phyloP scores from a whole-genome alignment of 1,140 invertebrate genomes.

The Probaryconus sp. region DNA sequence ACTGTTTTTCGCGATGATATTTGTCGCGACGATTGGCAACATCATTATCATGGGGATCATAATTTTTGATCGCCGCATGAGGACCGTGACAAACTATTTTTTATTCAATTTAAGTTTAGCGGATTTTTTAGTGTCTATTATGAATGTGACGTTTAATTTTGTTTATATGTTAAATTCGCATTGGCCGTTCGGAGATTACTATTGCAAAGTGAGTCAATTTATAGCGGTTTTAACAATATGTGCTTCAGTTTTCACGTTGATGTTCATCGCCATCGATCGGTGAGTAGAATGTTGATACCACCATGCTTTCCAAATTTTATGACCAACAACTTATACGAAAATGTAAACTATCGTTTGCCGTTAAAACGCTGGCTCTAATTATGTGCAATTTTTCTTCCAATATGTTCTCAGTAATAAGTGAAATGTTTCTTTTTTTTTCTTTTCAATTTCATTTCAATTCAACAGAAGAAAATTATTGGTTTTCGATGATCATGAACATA shows the following conservation, averaged over 20 bases:
- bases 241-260: conserved; percentile 95
- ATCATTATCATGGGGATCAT: conserved; percentile 97
- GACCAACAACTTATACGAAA: too few relatives aligned
- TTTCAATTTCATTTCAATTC: too few relatives aligned
- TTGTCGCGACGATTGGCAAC: conserved; percentile 95
- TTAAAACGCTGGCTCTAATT: too few relatives aligned
- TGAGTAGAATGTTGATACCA: conserved; percentile 77
- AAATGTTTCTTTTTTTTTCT: too few relatives aligned
- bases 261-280: conserved; percentile 98
- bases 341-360: too few relatives aligned
- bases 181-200: conserved; percentile 95
- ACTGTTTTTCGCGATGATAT: conserved; percentile 91
- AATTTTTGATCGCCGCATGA: conserved; percentile 92
- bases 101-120: conserved; percentile 95
- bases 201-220: conserved; percentile 97
- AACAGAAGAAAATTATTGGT: too few relatives aligned
- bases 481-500: too few relatives aligned
- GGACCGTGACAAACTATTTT: conserved; percentile 97
- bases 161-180: conserved; percentile 93
- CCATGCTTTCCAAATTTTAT: conserved; percentile 3
- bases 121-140: conserved; percentile 92
- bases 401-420: too few relatives aligned
- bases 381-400: too few relatives aligned
- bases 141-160: conserved; percentile 97
- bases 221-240: conserved; percentile 93